Conservation (phyloP, 2,113 vertebrate species). For the Climacteris rufus region DNA sequence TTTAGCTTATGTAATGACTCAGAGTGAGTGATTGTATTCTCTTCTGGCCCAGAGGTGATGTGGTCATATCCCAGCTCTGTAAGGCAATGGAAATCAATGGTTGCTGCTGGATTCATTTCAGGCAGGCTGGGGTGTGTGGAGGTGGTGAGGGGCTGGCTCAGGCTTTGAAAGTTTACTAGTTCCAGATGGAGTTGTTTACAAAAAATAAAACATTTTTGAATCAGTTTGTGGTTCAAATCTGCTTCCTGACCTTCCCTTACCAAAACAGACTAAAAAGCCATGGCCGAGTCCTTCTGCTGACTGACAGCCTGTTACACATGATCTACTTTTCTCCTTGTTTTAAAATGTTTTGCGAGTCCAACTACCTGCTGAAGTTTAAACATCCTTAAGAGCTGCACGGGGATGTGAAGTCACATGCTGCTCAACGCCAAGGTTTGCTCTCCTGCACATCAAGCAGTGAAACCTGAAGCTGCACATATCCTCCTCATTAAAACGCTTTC, state of each 20-base stretch:
- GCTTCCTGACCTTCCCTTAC: slow-evolving; percentile 39
- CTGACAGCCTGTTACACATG: neutral
- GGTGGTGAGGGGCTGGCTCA: slow-evolving; percentile 30
- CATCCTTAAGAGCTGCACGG: slow-evolving; percentile 1
- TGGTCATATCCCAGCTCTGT: slow-evolving; percentile 56
- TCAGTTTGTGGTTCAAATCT: slow-evolving; percentile 33
- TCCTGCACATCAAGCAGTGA: slow-evolving; percentile 43
- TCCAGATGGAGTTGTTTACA: slow-evolving; percentile 73
- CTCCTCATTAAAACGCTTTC: slow-evolving; percentile 39
- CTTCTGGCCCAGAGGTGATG: slow-evolving; percentile 56
- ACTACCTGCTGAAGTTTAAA: slow-evolving; percentile 43
- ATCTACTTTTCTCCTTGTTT: slow-evolving; percentile 2
- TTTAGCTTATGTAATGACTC: slow-evolving; percentile 72
- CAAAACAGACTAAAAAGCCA: slow-evolving; percentile 35
- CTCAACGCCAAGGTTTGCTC: slow-evolving; percentile 36
- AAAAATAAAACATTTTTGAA: slow-evolving; percentile 67
- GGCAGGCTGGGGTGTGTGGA: slow-evolving; percentile 41
- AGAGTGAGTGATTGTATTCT: slow-evolving; percentile 69
- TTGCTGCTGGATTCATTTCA: slow-evolving; percentile 57
- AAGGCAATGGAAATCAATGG: slow-evolving; percentile 60
- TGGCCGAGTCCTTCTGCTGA: neutral
- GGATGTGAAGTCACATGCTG: slow-evolving; percentile 43
- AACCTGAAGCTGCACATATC: slow-evolving; percentile 41
- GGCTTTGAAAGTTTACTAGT: slow-evolving; percentile 41
- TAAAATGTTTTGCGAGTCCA: slow-evolving; percentile 12